Evolutionary conservation across 2,113 vertebrate genomes (phyloP).

Genomic region (Zosterops japonicus): DNA sequence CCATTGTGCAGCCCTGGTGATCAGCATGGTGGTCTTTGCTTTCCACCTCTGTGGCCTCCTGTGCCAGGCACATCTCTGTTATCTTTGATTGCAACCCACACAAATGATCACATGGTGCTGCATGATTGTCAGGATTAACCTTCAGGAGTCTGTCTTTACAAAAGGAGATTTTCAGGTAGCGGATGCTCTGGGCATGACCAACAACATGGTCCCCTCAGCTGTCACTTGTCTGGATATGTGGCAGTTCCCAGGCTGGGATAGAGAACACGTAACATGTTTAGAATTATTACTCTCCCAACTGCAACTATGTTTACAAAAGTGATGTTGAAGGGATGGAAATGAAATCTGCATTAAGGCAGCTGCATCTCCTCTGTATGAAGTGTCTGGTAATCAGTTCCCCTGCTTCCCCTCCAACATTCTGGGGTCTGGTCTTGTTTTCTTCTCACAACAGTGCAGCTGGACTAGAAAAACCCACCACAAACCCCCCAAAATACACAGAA

Average conservation of each 20-base stretch:
- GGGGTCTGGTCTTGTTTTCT: neutral
- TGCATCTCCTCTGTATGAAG: neutral
- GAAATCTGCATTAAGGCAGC: neutral
- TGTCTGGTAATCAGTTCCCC: neutral
- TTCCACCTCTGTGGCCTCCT: neutral
- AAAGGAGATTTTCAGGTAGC: neutral
- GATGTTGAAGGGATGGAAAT: neutral
- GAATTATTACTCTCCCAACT: neutral
- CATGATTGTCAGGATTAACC: neutral
- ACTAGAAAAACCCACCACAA: neutral
- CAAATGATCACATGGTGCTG: neutral
- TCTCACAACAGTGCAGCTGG: neutral
- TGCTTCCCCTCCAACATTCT: rapidly evolving
- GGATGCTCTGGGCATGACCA: neutral
- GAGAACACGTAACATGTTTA: neutral
- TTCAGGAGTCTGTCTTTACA: neutral
- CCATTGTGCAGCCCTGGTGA: rapidly evolving
- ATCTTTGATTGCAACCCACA: neutral
- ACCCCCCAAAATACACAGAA: neutral
- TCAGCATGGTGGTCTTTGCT: neutral
- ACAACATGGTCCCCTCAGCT: neutral
- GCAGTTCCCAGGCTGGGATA: neutral
- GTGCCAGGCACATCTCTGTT: neutral
- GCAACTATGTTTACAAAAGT: neutral
- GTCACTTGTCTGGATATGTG: neutral